Evolutionary conservation across 2,797 vertebrate genomes (phyloP), one percentile per base, ranked within the genome.

Genomic region (Balearica regulorum): DNA sequence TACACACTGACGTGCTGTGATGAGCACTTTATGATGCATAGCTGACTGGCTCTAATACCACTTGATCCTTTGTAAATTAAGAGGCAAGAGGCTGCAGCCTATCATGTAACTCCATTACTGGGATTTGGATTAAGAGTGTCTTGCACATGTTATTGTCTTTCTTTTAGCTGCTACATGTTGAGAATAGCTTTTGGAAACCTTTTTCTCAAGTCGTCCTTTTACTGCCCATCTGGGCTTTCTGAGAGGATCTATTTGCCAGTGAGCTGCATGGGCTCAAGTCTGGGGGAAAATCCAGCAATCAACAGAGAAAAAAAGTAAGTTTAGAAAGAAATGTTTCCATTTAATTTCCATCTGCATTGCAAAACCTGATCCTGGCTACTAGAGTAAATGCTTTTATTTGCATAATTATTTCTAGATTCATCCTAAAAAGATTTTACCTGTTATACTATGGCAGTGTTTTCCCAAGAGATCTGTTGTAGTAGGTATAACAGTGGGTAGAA

Each of bases 121-220:
- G 87, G 92, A 97, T 97, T 97, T 97, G 94, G 95, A 96, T 97
- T 97, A 96, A 90, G 86, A 70, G 73, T 44, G 60, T 78, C 89
- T 62, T 81, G 66, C 86, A 89, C 46, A 55, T 90, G 84, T 88
- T 95, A 80, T 39, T 89, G 83, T 92, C 87, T 81, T 87, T 95
- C 70, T 92, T 80, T 93, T 37, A 85, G 89, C 75, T 85, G 60
- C 57, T 75, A 41, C 54, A 41, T 19, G 10, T 78, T 71, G 49
- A 89, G 68, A 90, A 86, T 2, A 87, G 77, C 57, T 81, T 77
- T 70, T 68, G 37, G 60, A 94, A 96, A 51, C 13, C 33, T 81
- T 85, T 77, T 85, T 48, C 61, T 77, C 68, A 69, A 68, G 68
- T 43, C 11, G 10, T 65, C 54, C 43, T 93, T 95, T 81, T 57